Evolutionary conservation across 2,888 invertebrate species (phyloP).

Genomic region (Ormyrus thymus): DNA sequence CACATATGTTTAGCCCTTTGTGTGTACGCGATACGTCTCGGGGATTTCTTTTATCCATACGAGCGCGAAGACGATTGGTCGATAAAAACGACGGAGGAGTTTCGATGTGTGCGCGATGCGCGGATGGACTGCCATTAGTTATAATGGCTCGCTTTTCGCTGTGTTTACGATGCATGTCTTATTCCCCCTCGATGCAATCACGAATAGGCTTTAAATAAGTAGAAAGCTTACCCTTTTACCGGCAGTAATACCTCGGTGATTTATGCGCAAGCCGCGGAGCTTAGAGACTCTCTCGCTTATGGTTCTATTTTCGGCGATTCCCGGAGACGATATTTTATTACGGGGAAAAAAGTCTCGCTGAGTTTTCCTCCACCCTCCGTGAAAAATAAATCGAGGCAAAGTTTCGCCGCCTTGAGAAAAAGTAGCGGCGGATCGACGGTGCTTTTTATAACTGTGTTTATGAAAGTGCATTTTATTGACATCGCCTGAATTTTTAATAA

Average conservation of each 20-base stretch:
- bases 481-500: constrained; percentile 35
- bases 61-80: constrained; percentile 12
- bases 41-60: constrained; percentile 31
- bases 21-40: constrained; percentile 4
- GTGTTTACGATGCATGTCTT: constrained; percentile 40
- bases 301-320: not conserved
- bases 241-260: constrained; percentile 21
- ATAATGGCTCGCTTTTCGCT: constrained; percentile 26
- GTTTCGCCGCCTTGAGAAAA: too few relatives aligned
- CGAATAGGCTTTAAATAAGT: constrained; percentile 48
- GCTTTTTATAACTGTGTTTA: too few relatives aligned
- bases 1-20: constrained; percentile 37
- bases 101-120: not conserved
- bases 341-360: too few relatives aligned
- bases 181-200: constrained; percentile 39
- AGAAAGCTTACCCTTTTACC: constrained; percentile 17
- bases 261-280: constrained; percentile 17
- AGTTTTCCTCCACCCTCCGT: not conserved
- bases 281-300: too few relatives aligned
- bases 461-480: too few relatives aligned
- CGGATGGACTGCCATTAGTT: constrained; percentile 32
- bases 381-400: not conserved
- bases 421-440: too few relatives aligned
- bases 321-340: not conserved
- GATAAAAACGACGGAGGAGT: constrained; percentile 22